phyloP scores from a whole-genome alignment of 2,888 invertebrate species.

The Tipula unca region DNA sequence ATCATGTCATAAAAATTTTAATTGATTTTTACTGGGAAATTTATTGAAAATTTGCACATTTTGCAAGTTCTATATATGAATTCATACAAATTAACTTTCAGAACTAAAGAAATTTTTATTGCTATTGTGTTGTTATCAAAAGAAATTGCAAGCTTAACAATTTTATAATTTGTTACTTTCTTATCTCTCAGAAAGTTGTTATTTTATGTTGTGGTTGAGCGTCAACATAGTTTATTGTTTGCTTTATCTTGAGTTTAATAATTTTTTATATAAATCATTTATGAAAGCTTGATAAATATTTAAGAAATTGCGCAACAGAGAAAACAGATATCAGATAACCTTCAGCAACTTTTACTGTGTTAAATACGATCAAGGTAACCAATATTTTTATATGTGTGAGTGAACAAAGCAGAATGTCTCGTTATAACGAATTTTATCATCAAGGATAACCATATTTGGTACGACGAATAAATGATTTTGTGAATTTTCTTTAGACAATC shows the following conservation, averaged over 20 bases:
- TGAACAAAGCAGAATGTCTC: too few species aligned
- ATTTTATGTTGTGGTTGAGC: not conserved
- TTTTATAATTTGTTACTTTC: not conserved
- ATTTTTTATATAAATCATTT: not conserved
- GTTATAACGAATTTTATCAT: too few species aligned
- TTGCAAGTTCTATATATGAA: not conserved
- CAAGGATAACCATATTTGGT: too few species aligned
- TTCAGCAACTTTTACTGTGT: too few species aligned
- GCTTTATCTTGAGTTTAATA: not conserved
- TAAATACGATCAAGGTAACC: too few species aligned
- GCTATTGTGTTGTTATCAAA: too few species aligned
- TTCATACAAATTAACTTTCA: too few species aligned
- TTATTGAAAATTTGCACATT: not conserved
- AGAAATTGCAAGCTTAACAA: not conserved
- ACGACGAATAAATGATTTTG: too few species aligned
- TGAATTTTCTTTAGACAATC: too few species aligned
- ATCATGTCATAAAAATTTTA: not conserved
- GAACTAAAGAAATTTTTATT: too few species aligned
- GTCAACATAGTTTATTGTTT: not conserved
- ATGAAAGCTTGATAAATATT: not conserved
- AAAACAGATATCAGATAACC: too few species aligned
- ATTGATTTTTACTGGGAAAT: not conserved
- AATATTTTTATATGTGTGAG: too few species aligned
- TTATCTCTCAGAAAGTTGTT: not conserved
- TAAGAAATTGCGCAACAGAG: not conserved